Base-by-base conservation (phyloP, 2,888 invertebrate genomes). In the Leucophora obtusa region DNA sequence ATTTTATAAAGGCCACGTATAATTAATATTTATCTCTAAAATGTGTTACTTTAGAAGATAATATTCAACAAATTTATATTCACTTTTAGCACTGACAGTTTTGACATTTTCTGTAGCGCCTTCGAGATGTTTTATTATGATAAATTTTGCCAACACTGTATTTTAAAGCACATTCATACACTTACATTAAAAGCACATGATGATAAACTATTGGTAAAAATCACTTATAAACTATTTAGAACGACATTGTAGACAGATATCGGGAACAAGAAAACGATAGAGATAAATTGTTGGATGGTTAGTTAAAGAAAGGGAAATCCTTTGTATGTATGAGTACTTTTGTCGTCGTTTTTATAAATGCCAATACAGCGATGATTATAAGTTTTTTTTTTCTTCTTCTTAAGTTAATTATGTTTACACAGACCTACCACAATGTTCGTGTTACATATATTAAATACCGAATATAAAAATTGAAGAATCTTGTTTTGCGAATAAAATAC, bases 271-370 rank as follows among this genome's bases (percentile, higher is more conserved):
- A 43, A 2, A 14, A 43, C 43, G 43, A 14, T 9, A 43, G 59
- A 24, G 24, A 24, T 2, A 24, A 24, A 24, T 24, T 5, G 24
- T 24, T 5, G 5, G 24, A 24, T 21, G 24, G 18, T 14, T n/a
- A 50, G 43, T 24, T 24, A 51, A 47, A 14, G 53, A 53, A 66
- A 66, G 65, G 65, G 53, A 66, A 54, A 66, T 66, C 53, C 54
- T 54, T 15, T 54, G 38, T 21, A 38, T 50, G 9, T 14, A 33
- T 35, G 17, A 17, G 18, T 38, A n/a, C n/a, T n/a, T n/a, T n/a
- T n/a, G n/a, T n/a, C n/a, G n/a, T n/a, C n/a, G n/a, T n/a, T n/a
- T n/a, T n/a, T n/a, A n/a, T 43, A 14, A 14, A 14, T 14, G 43
- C 8, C 4, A 5, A 11, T 43, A 43, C 35, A 8, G 35, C 8